Conservation (phyloP, 2,888 invertebrate genomes). For the Anorthoa munda region DNA sequence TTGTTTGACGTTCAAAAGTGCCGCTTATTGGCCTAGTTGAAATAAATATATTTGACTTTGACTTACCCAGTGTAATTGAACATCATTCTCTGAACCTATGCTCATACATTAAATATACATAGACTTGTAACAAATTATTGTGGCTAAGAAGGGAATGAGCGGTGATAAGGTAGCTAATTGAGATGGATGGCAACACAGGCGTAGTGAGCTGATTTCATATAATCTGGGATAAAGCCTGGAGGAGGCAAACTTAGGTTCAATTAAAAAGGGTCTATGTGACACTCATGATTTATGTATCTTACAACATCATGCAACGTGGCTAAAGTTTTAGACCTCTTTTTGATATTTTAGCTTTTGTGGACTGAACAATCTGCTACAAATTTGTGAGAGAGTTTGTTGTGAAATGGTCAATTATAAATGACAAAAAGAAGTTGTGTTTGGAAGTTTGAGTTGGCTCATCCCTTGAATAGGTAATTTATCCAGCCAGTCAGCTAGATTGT, state of each 20-base stretch:
- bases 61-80: too few relatives aligned
- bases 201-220: not conserved
- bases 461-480: too few relatives aligned
- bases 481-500: too few relatives aligned
- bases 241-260: not conserved
- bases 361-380: not conserved
- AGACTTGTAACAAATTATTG: not conserved
- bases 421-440: too few relatives aligned
- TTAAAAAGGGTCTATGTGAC: not conserved
- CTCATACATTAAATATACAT: not conserved
- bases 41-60: too few relatives aligned
- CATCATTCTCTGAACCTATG: too few relatives aligned
- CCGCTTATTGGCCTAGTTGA: too few relatives aligned
- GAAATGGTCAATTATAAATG: too few relatives aligned
- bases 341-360: not conserved
- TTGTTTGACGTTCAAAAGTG: too few relatives aligned
- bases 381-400: too few relatives aligned
- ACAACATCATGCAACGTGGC: not conserved
- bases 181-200: conserved; percentile 17
- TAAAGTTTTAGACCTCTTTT: not conserved
- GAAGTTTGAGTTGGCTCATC: too few relatives aligned
- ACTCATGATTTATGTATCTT: not conserved
- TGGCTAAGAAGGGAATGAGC: not conserved
- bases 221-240: not conserved
- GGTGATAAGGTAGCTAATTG: not conserved